Evolutionary conservation across 2,113 vertebrate species (phyloP), one percentile per base, ranked within the genome.

Genomic region (human (Homo sapiens)): DNA sequence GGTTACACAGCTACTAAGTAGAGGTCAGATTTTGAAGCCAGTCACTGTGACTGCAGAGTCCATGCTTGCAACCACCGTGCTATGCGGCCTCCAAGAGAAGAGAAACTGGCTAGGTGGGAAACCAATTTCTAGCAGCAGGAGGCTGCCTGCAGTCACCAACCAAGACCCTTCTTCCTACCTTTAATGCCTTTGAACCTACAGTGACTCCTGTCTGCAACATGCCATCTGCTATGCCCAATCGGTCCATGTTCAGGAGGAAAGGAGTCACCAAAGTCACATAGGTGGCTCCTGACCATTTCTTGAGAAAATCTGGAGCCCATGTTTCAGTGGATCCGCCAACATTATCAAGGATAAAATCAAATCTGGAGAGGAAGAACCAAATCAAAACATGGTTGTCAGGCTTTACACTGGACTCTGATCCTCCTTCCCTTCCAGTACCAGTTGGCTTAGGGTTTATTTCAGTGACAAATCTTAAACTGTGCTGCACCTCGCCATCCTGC

Each of bases 181-280:
- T 99, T 0, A 99, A 22, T 13, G 98, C 98, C 98, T 99, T 99
- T 59, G 98, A 98, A 35, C 99, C 99, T 96, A 99, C 40, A 0
- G 99, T 99, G 50, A 99, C 97, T 25, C 99, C 99, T 0, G 98
- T 99, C 98, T 98, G 98, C 98, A 99, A 88, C 99, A 99, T 99
- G 90, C 99, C 99, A 5, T 99, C 99, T n/a, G 99, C 99, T 4
- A 99, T 72, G 30, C 99, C 99, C 93, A 99, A 98, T 20, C 6
- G 97, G 98, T 99, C 99, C 35, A 99, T 99, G 98, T 99, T 99
- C 87, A 99, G 98, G 89, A 99, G 98, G 97, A 99, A 99, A 22
- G 99, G 99, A 0, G 99, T 99, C 85, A 99, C 99, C 45, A 99
- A 98, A 4, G 99, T 99, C 96, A 99, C 99, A 0, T 99, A 99